Evolutionary conservation across 2,888 invertebrate genomes (phyloP), one percentile per base, ranked within the genome.

Genomic region (Notocelia uddmanniana): DNA sequence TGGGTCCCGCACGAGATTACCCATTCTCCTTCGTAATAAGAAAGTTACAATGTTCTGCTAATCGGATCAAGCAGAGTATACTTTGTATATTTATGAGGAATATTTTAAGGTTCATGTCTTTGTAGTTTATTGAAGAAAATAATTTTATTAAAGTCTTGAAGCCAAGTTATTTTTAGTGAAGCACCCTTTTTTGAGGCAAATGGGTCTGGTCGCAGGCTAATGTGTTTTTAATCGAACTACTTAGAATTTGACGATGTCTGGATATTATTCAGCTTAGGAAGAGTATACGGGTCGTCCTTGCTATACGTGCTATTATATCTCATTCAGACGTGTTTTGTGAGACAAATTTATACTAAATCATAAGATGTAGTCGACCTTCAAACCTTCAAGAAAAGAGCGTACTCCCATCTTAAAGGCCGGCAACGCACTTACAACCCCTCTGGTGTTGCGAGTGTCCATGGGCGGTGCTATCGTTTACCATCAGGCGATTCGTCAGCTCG

Each of bases 171-270:
- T 60, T 26, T 26, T 26, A 48, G 31, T 18, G 48, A 48, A 60
- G 45, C 1, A 18, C 13, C 13, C 48, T 62, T 62, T 62, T 31
- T 18, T 31, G 8, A n/a, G 48, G 48, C 45, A 48, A 62, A 50
- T 62, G 48, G 18, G 5, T 26, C 31, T 18, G 31, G 62, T 62
- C 60, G 60, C 9, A 3, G 11, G 18, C 62, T 62, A 62, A 62
- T 62, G 31, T 31, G 48, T 62, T 62, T 26, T 57, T 48, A 48
- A 50, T 62, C 26, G 62, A 62, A 6, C 19, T 19, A 13, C 26
- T 18, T 2, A 5, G 2, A 2, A 5, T 19, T 1, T 18, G 19
- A 0, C 18, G 9, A 50, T 15, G 26, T 26, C 26, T 41, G 41
- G 41, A 41, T 13, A 41, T 41, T 41, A 41, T 10, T 41, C 5